Percentiles rank a stretch among this genome's conserved stretches.
phyloP scores from a whole-genome alignment of 2,888 invertebrate species.

The Drosophila macrospina region DNA sequence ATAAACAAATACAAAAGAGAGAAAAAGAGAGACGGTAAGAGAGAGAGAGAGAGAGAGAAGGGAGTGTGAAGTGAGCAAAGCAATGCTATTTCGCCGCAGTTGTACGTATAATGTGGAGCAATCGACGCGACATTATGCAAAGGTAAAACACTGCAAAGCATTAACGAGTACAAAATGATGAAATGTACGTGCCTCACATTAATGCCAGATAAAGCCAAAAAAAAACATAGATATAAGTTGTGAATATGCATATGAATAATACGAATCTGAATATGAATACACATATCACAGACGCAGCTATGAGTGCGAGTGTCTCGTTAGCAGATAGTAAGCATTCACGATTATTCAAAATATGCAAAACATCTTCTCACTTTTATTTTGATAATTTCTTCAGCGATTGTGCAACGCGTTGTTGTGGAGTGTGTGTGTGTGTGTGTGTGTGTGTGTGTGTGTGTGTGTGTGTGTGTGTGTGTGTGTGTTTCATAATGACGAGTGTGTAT shows the following conservation, averaged over 20 bases:
- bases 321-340: slow-evolving; percentile 13
- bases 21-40: not conserved
- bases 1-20: slow-evolving; percentile 1
- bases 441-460: slow-evolving; percentile 83
- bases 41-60: not conserved
- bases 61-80: slow-evolving; percentile 9
- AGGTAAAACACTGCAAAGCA: slow-evolving; percentile 77
- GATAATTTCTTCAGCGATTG: slow-evolving; percentile 85
- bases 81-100: slow-evolving; percentile 84
- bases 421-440: slow-evolving; percentile 82
- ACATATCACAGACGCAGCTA: not conserved
- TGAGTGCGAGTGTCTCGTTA: slow-evolving; percentile 6
- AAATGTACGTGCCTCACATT: slow-evolving; percentile 63
- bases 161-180: slow-evolving; percentile 8
- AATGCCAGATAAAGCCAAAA: slow-evolving; percentile 17
- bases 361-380: slow-evolving; percentile 52
- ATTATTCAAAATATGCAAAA: slow-evolving; percentile 30
- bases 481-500: slow-evolving; percentile 8
- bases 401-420: slow-evolving; percentile 87
- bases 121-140: slow-evolving; percentile 82
- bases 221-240: slow-evolving; percentile 19
- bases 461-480: slow-evolving; percentile 83
- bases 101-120: slow-evolving; percentile 84
- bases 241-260: slow-evolving; percentile 21
- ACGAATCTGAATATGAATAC: not conserved